Base-by-base conservation (phyloP, 37 sponge, comb jelly and placozoan genomes). In the Ephydatia muelleri region DNA sequence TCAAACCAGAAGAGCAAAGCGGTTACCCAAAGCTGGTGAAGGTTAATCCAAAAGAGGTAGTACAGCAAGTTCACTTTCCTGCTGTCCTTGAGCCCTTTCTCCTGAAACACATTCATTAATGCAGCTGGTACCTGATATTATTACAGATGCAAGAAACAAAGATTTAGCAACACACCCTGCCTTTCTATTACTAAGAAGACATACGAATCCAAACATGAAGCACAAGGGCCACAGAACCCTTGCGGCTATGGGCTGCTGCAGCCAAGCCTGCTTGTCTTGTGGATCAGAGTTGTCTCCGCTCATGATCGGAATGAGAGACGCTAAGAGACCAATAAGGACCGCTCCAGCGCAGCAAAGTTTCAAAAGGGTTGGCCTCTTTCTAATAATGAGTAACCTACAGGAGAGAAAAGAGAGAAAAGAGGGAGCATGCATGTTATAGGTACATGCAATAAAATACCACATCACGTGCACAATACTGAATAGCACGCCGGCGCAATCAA, bases 141-240 rank as follows among this genome's bases (percentile, higher is more conserved):
- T 5, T 73, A 4, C 23, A 32, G 5, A 23, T 30, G 16, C 36
- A 73, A 73, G 5, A 28, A 73, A 30, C 74, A 73, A 33, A 31
- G 33, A 68, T 43, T 81, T 43, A 9, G 43, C 43, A 43, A 9
- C 6, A 43, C 3, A 9, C 6, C 43, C 43, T 43, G 3, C 3
- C 43, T 43, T 9, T 43, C 3, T 6, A 43, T 3, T 43, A 43
- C 43, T 2, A 43, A 43, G 6, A 43, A 43, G 43, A 82, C 91
- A 79, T 80, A 91, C 93, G 85, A 92, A 92, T 68, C 93, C 93
- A 65, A 89, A 38, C 90, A 92, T 92, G 86, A 92, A 92, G 67
- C 82, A 82, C 2, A 92, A 68, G 2, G 93, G 93, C 93, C 93
- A 92, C 33, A 92, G 83, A 39, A 89, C 75, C 31, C 82, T 65